A percentile compares a stretch with the other conserved stretches of the same genome.
These are phyloP conservation scores for Cavia aperea DNA, from an alignment of 2,113 vertebrate species.

Conservation along the genomic window DNA sequence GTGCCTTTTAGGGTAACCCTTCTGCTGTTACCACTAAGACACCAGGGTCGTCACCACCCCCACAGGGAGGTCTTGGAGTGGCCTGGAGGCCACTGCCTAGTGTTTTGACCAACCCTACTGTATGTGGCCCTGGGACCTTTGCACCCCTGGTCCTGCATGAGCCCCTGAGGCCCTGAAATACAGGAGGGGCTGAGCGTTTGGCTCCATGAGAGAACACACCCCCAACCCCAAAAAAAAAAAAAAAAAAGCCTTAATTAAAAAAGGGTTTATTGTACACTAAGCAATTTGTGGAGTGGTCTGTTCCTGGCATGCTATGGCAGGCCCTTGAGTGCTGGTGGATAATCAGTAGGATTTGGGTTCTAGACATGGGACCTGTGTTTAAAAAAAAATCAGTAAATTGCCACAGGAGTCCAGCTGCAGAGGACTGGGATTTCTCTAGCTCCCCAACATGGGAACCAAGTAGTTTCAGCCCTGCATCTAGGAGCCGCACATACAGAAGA, in stretches of 20 bases:
- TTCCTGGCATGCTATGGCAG: neutral
- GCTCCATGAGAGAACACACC: neutral
- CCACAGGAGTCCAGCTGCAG: neutral
- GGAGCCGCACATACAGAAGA: neutral
- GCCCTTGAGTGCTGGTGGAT: constrained; percentile 19
- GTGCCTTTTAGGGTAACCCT: neutral
- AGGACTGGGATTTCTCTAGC: neutral
- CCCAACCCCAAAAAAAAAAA: neutral
- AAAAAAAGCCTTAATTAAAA: neutral
- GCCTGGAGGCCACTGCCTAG: neutral
- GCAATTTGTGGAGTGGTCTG: neutral
- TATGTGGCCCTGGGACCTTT: neutral
- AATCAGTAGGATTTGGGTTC: neutral
- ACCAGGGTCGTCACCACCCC: neutral
- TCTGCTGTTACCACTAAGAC: neutral
- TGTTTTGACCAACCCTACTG: neutral
- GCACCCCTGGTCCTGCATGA: neutral
- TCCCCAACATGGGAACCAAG: neutral
- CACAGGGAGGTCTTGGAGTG: neutral
- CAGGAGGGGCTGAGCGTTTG: fast-evolving
- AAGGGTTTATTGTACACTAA: neutral
- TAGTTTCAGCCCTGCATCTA: neutral
- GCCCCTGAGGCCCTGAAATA: neutral
- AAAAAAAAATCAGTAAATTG: neutral
- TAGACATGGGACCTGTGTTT: constrained; percentile 5